Percentiles rank a stretch among this genome's conserved stretches.
Evolutionary conservation across 2,797 vertebrate genomes (phyloP).

Genomic region (Galago senegalensis): DNA sequence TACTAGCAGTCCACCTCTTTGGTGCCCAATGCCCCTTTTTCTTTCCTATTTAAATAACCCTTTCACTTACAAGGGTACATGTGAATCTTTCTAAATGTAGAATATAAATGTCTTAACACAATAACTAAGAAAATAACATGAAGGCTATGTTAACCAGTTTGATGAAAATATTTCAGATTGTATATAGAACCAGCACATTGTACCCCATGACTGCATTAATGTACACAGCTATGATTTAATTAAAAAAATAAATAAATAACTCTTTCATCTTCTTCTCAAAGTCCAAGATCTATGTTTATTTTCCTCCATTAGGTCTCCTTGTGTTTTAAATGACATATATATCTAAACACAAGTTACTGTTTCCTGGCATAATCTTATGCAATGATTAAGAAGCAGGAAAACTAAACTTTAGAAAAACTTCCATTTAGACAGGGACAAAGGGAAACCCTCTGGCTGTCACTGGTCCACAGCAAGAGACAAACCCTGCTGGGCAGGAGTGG

Average conservation of each 20-base stretch:
- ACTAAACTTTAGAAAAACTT: neutral
- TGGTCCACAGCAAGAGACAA: neutral
- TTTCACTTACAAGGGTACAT: neutral
- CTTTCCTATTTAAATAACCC: neutral
- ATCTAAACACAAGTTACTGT: neutral
- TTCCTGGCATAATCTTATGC: neutral
- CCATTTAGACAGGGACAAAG: neutral
- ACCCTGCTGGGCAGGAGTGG: neutral
- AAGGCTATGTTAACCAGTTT: too few relatives aligned
- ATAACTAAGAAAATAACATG: too few relatives aligned
- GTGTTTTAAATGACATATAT: neutral
- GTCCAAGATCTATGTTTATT: neutral
- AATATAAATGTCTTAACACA: too few relatives aligned
- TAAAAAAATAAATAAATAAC: neutral
- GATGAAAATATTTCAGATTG: too few relatives aligned
- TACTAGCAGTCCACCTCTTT: neutral
- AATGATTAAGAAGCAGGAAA: conserved; percentile 24
- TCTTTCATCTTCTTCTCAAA: neutral
- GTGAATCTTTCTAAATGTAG: too few relatives aligned
- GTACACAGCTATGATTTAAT: too few relatives aligned
- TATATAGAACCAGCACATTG: too few relatives aligned
- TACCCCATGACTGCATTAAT: too few relatives aligned
- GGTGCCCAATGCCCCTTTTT: neutral
- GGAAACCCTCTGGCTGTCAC: neutral
- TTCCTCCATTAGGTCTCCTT: neutral